A percentile compares a stretch with the other conserved stretches of the same genome.
Evolutionary conservation across 64 coral and sea anemone genomes (phyloP).

Genomic region (Platygyra sinensis): DNA sequence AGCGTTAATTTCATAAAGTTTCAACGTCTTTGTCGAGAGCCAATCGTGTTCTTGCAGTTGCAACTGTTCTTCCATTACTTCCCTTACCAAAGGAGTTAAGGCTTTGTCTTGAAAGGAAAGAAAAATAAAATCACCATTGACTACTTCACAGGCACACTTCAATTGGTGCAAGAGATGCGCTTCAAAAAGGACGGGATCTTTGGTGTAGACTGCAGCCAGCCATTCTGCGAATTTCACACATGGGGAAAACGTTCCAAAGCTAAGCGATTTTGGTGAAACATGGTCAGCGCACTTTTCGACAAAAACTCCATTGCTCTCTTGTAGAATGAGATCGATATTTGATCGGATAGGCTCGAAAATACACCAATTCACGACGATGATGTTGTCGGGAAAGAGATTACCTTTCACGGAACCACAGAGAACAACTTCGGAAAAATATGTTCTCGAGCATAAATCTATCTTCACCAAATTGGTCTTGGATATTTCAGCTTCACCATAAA

Average conservation of each 20-base stretch:
- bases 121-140: neutral
- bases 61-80: too few species aligned
- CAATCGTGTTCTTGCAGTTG: too few species aligned
- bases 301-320: slow-evolving; percentile 11
- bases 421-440: too few species aligned
- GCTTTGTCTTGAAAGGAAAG: neutral
- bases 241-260: neutral
- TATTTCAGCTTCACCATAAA: too few species aligned
- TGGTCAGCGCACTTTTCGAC: neutral
- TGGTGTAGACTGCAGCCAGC: neutral
- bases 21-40: too few species aligned
- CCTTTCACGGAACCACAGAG: too few species aligned
- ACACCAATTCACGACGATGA: neutral
- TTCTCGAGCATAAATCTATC: too few species aligned
- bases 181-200: slow-evolving; percentile 7
- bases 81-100: too few species aligned
- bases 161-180: neutral
- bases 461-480: too few species aligned
- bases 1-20: neutral
- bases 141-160: neutral
- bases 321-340: slow-evolving; percentile 29
- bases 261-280: slow-evolving; percentile 9
- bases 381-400: neutral
- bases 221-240: neutral
- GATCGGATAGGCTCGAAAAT: slow-evolving; percentile 12